Base-by-base conservation (phyloP, 2,113 vertebrate species). In the Phaethornis superciliosus region DNA sequence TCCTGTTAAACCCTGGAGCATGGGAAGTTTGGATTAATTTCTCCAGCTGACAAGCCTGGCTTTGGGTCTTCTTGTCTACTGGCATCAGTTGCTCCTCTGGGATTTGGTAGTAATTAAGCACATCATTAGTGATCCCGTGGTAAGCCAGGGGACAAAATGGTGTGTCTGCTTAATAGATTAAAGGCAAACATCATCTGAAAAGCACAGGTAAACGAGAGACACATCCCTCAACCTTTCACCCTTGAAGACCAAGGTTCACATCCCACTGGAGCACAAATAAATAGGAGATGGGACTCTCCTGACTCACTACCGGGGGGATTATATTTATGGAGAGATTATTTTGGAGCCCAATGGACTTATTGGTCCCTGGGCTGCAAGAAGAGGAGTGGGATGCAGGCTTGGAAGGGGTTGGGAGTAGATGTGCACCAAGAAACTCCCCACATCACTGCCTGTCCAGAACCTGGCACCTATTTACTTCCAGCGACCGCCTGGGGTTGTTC, bases 91-190 rank as follows among this genome's bases (percentile, higher is more conserved):
- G 60, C 93, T 88, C 72, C 33, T 12, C 14, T 16, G 40, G 9
- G 49, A 33, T 81, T 94, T 91, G 88, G 84, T 40, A 88, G 64
- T 89, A 95, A 88, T 94, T 93, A 96, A 78, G 74, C 1, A 1
- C 49, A 84, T 64, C 4, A 0, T 95, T 86, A 95, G 81, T 1
- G 12, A 88, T 55, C 42, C 75, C 18, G 3, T 2, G 63, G 65
- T 55, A 76, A 6, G 1, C 52, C 90, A 64, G 0, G 3, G 81
- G 67, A 52, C 83, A 87, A 93, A 85, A 92, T 42, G 62, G 30
- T 37, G 92, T 8, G 84, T 88, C 94, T 97, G 63, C 78, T 95
- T 54, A 88, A 95, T 8, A 94, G 51, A 95, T 96, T 93, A 92
- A 85, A 91, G 78, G 96, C 64, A 92, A 82, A 58, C 37, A 72